phyloP scores from a whole-genome alignment of 2,888 invertebrate genomes.

The Uloborus plumipes region DNA sequence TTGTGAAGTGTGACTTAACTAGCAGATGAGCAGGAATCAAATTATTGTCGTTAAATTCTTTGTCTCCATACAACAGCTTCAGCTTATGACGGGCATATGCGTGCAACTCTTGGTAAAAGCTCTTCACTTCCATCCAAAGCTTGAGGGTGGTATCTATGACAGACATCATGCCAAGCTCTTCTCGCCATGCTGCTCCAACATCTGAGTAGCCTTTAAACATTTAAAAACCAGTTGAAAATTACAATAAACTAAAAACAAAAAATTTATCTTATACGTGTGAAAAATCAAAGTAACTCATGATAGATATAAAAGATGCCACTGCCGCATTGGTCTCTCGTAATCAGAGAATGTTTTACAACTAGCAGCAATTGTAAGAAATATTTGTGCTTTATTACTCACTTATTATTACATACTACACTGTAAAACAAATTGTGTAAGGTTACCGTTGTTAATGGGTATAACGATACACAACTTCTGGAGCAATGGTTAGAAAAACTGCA shows the following conservation, averaged over 20 bases:
- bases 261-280: too few relatives aligned
- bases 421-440: too few relatives aligned
- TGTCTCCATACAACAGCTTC: conserved; percentile 79
- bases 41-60: conserved; percentile 77
- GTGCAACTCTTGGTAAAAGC: conserved; percentile 85
- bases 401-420: too few relatives aligned
- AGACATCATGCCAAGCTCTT: conserved; percentile 35
- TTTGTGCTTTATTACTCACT: too few relatives aligned
- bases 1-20: conserved; percentile 73
- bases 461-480: too few relatives aligned
- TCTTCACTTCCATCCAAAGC: conserved; percentile 74
- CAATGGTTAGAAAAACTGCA: too few relatives aligned
- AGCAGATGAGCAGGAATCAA: conserved; percentile 87
- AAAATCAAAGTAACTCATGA: too few relatives aligned
- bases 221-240: neutral
- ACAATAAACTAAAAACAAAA: neutral
- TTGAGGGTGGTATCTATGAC: conserved; percentile 7
- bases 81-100: conserved; percentile 83
- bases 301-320: too few relatives aligned
- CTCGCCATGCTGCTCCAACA: conserved; percentile 49
- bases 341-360: too few relatives aligned
- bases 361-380: too few relatives aligned
- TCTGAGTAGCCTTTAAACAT: conserved; percentile 47
- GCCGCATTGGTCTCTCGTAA: too few relatives aligned
- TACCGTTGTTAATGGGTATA: too few relatives aligned